Conservation (phyloP, 2,888 invertebrate genomes). For the Platycnemis pennipes region DNA sequence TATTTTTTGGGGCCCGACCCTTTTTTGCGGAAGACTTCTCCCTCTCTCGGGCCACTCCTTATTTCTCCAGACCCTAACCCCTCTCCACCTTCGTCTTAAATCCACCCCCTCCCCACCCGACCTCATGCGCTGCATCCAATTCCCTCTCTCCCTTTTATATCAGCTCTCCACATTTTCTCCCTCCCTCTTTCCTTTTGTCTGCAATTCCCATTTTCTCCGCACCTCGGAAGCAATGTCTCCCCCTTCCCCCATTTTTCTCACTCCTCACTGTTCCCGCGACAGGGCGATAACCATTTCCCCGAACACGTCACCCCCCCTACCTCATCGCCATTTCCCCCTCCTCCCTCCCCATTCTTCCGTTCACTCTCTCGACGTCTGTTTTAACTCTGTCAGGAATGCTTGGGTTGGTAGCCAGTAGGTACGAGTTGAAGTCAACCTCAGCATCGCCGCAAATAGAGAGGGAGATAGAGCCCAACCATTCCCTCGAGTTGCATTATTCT, state of each 20-base stretch:
- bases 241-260: slow-evolving; percentile 46
- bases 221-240: slow-evolving; percentile 43
- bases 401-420: too few species aligned
- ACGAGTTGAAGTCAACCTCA: too few species aligned
- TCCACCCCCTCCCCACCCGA: neutral
- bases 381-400: neutral
- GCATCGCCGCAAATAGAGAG: too few species aligned
- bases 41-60: neutral
- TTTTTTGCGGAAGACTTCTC: neutral
- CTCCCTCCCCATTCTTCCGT: neutral
- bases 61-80: neutral
- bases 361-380: neutral
- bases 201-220: slow-evolving; percentile 62
- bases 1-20: neutral
- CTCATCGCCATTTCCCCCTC: neutral
- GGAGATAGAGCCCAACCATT: too few species aligned
- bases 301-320: neutral
- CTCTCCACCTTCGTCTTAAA: neutral
- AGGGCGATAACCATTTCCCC: too few species aligned
- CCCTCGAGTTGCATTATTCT: too few species aligned
- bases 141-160: slow-evolving; percentile 34
- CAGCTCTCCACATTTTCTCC: slow-evolving; percentile 51
- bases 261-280: neutral
- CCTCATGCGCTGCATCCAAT: slow-evolving; percentile 30
- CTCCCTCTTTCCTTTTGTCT: slow-evolving; percentile 32